Base-by-base conservation (phyloP, 2,888 invertebrate species). In the Epirrita christyi region DNA sequence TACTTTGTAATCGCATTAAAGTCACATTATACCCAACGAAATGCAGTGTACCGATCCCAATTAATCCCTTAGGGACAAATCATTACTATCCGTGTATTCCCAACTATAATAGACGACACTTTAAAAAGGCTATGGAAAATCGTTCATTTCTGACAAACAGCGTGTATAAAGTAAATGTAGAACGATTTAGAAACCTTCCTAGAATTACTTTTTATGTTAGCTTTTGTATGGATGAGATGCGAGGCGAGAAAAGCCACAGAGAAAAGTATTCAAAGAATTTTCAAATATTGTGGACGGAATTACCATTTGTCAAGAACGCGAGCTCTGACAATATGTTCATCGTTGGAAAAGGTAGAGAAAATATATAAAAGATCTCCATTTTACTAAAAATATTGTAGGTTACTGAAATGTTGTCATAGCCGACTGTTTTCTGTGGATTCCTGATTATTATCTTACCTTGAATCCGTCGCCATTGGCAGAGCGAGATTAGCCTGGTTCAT, bases 21-120 rank as follows among this genome's bases (percentile, higher is more conserved):
- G 34, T 50, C 34, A 34, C 50, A 11, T 50, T 42, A 53, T 47
- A 41, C 42, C 53, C 10, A 47, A 47, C 36, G 9, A 49, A 54
- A 42, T 42, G 41, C 27, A 41, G 34, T 40, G 34, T 42, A 34
- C 41, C 41, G 21, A 54, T 54, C 27, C 29, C 42, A 7, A 42
- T 42, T 32, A 32, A 9, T 41, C 11, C 11, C 36, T 46, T 41
- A 29, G 46, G 47, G 36, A 37, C 47, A 29, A 54, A 50, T 50
- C 55, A 50, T 55, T 55, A 28, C 40, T 47, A 36, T 36, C 34
- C 40, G 32, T 28, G 11, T 6, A 15, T 34, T 28, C 11, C 27
- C 11, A 37, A 37, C 36, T 45, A 15, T 37, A 21, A n/a, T 27
- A 37, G 37, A 47, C 27, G 46, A 36, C 46, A 37, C 27, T 37